phyloP scores from a whole-genome alignment of 2,113 vertebrate species.

The Melierax canorus region DNA sequence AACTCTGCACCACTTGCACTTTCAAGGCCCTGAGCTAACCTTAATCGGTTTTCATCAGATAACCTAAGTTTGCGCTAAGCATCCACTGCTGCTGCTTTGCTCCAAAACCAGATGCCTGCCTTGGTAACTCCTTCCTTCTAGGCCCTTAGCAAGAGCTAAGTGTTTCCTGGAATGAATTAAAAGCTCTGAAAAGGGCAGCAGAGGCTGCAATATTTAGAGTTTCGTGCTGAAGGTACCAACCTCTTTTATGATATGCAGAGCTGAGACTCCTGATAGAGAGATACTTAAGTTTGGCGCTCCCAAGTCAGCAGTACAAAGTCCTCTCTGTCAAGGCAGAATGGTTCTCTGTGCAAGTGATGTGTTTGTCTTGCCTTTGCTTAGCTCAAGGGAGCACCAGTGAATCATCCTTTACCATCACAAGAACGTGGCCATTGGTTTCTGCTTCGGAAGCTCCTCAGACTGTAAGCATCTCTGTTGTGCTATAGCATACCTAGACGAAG shows the following conservation, averaged over 20 bases:
- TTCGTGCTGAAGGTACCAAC: background rate
- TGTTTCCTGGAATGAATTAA: background rate
- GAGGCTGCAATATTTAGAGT: background rate
- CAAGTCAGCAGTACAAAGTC: background rate
- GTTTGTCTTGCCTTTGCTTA: conserved; percentile 27
- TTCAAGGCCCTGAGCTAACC: background rate
- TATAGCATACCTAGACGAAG: background rate
- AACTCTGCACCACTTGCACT: background rate
- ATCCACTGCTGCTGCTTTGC: background rate
- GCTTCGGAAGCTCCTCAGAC: background rate
- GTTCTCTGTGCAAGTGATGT: background rate
- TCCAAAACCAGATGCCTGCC: background rate
- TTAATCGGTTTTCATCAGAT: background rate
- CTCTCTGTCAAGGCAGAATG: background rate
- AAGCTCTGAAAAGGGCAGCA: background rate
- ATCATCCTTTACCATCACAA: background rate
- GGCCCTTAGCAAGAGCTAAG: background rate
- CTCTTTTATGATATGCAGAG: background rate
- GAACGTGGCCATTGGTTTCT: background rate
- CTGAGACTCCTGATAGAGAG: background rate
- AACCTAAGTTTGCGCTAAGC: background rate
- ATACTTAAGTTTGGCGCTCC: background rate
- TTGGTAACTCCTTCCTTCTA: background rate
- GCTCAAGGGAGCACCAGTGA: background rate
- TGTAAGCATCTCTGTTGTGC: conserved; percentile 19